Percentiles rank a stretch among this genome's conserved stretches.
Evolutionary conservation across 2,797 vertebrate genomes (phyloP).

Genomic region (Sparus aurata): DNA sequence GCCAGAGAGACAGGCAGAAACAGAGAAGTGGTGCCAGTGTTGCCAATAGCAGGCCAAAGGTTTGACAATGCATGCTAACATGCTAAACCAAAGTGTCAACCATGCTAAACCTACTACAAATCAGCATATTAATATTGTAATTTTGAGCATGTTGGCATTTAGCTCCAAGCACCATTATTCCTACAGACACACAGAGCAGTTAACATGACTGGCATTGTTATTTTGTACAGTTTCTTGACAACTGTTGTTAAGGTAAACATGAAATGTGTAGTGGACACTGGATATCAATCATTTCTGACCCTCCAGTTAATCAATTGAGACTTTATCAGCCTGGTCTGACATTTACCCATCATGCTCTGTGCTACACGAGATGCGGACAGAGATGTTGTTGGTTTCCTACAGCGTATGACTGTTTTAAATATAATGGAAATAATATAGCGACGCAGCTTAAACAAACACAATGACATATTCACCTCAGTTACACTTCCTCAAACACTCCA

Average conservation of each 20-base stretch:
- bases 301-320: neutral
- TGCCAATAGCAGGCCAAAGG: too few species aligned
- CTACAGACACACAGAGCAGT: neutral
- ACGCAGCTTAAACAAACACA: slow-evolving; percentile 39
- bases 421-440: slow-evolving; percentile 50
- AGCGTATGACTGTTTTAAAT: neutral
- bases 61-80: neutral
- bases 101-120: neutral
- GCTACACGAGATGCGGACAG: neutral
- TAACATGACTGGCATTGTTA: too few species aligned
- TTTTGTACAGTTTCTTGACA: too few species aligned
- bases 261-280: neutral
- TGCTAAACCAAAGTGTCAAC: neutral
- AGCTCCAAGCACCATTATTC: neutral
- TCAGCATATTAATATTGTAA: neutral
- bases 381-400: neutral
- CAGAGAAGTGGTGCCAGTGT: neutral
- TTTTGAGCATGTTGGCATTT: neutral
- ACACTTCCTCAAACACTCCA: slow-evolving; percentile 25
- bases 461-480: slow-evolving; percentile 41
- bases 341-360: neutral
- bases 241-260: neutral
- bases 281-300: too few species aligned
- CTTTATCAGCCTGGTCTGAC: neutral
- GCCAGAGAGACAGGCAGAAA: neutral